These are phyloP conservation scores for Lepidurus arcticus DNA, from an alignment of 1,140 invertebrate species.

Conservation along the genomic window DNA sequence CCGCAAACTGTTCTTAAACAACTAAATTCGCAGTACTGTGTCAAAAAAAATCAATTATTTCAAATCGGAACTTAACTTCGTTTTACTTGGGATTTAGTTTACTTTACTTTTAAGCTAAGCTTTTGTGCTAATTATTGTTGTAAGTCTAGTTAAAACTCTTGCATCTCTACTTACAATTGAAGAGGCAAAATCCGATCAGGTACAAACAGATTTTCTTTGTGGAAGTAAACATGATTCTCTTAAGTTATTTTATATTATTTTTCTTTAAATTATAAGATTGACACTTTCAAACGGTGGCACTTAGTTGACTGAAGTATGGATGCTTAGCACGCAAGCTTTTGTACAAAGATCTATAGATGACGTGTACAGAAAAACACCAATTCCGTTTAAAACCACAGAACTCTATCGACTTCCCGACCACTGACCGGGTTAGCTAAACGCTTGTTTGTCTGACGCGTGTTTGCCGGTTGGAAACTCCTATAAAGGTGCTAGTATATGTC, in stretches of 20 bases:
- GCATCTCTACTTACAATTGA: background rate
- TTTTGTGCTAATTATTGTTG: no score
- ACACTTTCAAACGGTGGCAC: no score
- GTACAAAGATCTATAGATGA: background rate
- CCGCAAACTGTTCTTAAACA: no score
- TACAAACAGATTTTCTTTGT: background rate
- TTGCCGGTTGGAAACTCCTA: background rate
- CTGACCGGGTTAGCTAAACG: no score
- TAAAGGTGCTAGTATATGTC: background rate
- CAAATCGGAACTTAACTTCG: no score
- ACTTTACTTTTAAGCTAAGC: no score
- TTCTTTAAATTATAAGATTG: no score
- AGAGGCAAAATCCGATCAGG: background rate
- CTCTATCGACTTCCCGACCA: background rate
- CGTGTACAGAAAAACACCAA: background rate
- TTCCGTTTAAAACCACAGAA: background rate
- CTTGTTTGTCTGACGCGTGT: background rate
- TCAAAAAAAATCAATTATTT: no score
- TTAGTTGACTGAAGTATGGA: background rate
- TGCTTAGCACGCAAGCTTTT: background rate
- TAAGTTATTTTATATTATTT: no score
- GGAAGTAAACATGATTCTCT: background rate
- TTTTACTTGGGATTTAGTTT: no score
- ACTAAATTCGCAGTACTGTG: no score
- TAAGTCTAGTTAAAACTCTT: no score